Conservation (phyloP, 2,797 vertebrate genomes). For the Ibycter americanus region DNA sequence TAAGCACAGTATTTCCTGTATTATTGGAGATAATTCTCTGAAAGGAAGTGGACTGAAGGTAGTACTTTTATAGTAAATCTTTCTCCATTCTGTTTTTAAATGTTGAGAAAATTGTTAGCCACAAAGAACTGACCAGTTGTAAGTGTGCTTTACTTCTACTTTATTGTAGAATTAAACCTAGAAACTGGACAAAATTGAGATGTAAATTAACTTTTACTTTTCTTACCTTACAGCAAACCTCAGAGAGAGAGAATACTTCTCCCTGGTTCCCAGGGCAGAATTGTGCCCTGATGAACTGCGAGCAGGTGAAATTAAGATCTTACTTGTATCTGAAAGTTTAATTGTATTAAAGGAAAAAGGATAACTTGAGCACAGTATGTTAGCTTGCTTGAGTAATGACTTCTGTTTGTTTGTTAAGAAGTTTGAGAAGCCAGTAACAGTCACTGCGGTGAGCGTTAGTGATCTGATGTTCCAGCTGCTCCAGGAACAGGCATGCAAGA, state of each 20-base stretch:
- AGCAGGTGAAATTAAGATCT: conserved; percentile 56
- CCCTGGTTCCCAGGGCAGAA: conserved; percentile 69
- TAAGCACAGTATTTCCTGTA: not conserved
- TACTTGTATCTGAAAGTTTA: not conserved
- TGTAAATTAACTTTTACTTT: not conserved
- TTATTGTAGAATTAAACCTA: not conserved
- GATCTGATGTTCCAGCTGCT: not conserved
- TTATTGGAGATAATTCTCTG: not conserved
- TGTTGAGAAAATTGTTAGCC: not conserved
- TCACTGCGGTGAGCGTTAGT: not conserved
- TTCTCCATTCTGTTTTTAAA: not conserved
- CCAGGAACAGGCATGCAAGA: not conserved
- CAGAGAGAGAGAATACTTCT: conserved; percentile 45
- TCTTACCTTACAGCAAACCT: conserved; percentile 48
- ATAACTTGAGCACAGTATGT: not conserved
- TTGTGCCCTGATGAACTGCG: conserved; percentile 54
- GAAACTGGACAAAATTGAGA: not conserved
- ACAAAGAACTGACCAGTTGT: not conserved
- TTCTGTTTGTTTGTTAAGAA: not conserved
- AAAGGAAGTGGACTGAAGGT: not conserved
- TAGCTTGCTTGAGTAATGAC: not conserved
- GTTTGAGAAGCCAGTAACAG: not conserved
- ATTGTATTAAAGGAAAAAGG: not conserved
- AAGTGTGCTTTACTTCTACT: not conserved
- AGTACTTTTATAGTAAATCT: not conserved